Base-by-base conservation (phyloP, 2,888 invertebrate genomes). In the Choristoneura rosaceana region DNA sequence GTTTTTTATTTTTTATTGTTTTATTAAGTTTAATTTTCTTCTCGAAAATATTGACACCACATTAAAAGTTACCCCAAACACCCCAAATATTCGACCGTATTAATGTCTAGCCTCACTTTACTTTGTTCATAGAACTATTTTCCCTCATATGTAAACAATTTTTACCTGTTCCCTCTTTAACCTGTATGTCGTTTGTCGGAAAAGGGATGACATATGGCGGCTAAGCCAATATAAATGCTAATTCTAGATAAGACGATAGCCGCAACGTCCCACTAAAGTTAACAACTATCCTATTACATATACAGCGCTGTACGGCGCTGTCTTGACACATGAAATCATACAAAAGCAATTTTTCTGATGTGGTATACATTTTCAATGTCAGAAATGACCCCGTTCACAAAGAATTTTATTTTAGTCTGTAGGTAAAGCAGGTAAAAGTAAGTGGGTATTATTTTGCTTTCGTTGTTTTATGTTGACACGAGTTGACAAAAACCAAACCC, bases 161-260 rank as follows among this genome's bases (percentile, higher is more conserved):
- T 62, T 69, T 62, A 55, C 69, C 69, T 55, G 43, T 60, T 47
- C 63, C 70, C 58, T 64, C 38, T 43, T 61, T 45, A 67, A 61
- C 55, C 62, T 58, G 60, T 41, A 60, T 43, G 33, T 9, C 65
- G 41, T 58, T 65, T 66, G 67, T 67, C 17, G 74, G 73, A 77
- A 75, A 76, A 76, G 78, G 77, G 76, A 77, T 81, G 79, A 80
- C 78, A 80, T 78, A 76, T 78, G 81, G 78, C 79, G 79, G 79
- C 79, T 77, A 75, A 80, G 81, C 84, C 86, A 90, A 92, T 92
- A 90, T 91, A 91, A 90, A 92, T 92, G 91, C 88, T 83, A 92
- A 92, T 92, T 83, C 79, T 79, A 78, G 82, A 85, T 84, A 82
- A 84, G 83, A 81, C 77, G 75, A 75, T 75, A 58, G 59, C 67